Evolutionary conservation across 2,888 invertebrate species (phyloP), one percentile per base, ranked within the genome.

Genomic region (Cybosia mesomella): DNA sequence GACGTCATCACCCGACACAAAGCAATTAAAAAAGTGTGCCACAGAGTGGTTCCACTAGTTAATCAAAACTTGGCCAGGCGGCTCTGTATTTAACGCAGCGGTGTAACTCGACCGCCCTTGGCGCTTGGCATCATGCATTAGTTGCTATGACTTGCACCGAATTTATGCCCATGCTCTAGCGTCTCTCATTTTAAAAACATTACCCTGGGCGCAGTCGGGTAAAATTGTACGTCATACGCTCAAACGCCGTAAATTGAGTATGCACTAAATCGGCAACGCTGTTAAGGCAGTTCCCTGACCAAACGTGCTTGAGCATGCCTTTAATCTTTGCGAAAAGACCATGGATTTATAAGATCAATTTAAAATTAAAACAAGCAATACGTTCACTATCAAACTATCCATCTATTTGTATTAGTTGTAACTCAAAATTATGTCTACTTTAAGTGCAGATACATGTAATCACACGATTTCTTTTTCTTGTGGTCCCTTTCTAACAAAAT

Each of bases 141-240:
- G 79, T 80, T 81, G 83, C 84, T 77, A 71, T 59, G 68, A 79
- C 36, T 36, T 49, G n/a, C 49, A 43, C 49, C 18, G 49, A 49
- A 88, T 85, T 84, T 85, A 86, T 84, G 75, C 72, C 70, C 67
- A 66, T 73, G 67, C 69, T 49, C 9, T n/a, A n/a, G n/a, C 7
- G n/a, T n/a, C 18, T 70, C 73, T 75, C 73, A 74, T 77, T 76
- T 80, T 83, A 84, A 87, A 87, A 86, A 83, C n/a, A n/a, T n/a
- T n/a, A n/a, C n/a, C n/a, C n/a, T n/a, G n/a, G n/a, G n/a, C n/a
- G n/a, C n/a, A n/a, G n/a, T n/a, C n/a, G n/a, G n/a, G n/a, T n/a
- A n/a, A n/a, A n/a, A n/a, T n/a, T 85, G 80, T 83, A 85, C 78
- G 77, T 75, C 70, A 63, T 74, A 73, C 67, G 65, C 71, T 76